Conservation (phyloP, 2,888 invertebrate genomes). For the Timandra comae region DNA sequence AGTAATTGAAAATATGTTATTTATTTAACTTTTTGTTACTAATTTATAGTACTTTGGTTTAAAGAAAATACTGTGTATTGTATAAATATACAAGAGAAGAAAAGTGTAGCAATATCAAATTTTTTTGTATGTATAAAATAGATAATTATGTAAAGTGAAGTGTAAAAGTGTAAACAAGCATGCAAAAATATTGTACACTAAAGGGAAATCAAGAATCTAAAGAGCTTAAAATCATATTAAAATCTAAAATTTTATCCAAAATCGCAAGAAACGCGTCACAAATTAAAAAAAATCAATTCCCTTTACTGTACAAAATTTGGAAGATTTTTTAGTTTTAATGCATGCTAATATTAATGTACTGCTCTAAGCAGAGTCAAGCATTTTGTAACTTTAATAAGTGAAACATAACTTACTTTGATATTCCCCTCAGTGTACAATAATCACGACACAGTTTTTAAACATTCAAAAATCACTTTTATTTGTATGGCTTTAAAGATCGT, state of each 20-base stretch:
- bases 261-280: constrained; percentile 8
- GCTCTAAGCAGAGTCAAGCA: constrained; percentile 67
- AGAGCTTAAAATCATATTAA: constrained; percentile 16
- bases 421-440: constrained; percentile 76
- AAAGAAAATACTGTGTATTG: too few species aligned
- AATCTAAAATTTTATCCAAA: constrained; percentile 20
- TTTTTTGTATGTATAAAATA: too few species aligned
- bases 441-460: constrained; percentile 30
- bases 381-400: constrained; percentile 47
- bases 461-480: not conserved
- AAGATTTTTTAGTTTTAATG: constrained; percentile 36
- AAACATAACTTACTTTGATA: constrained; percentile 59
- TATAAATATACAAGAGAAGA: too few species aligned
- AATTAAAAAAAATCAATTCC: constrained; percentile 49
- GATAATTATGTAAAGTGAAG: too few species aligned
- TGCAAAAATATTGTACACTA: constrained; percentile 73
- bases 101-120: too few species aligned
- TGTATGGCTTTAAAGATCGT: not conserved
- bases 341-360: constrained; percentile 56
- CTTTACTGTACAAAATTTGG: constrained; percentile 66
- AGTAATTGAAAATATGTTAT: too few species aligned
- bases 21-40: too few species aligned
- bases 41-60: too few species aligned
- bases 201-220: constrained; percentile 56
- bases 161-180: too few species aligned